Conservation (phyloP, 1,140 invertebrate species). For the Drosophila tristis region DNA sequence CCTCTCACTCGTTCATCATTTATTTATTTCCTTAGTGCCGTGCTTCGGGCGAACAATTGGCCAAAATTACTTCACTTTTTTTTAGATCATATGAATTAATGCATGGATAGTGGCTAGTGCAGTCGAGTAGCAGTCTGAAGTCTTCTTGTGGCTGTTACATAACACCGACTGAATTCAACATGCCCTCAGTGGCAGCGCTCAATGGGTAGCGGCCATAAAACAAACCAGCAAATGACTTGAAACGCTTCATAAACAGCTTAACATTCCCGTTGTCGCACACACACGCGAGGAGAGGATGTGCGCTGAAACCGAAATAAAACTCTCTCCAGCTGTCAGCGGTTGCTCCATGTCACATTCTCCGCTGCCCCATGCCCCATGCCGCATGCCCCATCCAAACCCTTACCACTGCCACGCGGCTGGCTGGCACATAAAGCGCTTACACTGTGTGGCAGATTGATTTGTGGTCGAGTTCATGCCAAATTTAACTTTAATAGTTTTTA, state of each 20-base stretch:
- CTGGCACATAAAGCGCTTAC: constrained; percentile 63
- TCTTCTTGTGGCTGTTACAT: too few species aligned
- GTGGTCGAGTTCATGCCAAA: constrained; percentile 81
- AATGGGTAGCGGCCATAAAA: constrained; percentile 12
- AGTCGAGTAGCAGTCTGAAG: too few species aligned
- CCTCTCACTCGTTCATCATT: too few species aligned
- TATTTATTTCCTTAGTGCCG: too few species aligned
- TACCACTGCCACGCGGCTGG: constrained; percentile 15
- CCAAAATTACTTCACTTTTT: too few species aligned
- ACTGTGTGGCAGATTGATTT: constrained; percentile 78
- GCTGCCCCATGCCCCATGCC: neutral
- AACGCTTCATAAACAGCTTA: constrained; percentile 78
- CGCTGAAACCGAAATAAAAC: constrained; percentile 59
- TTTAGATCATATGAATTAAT: too few species aligned
- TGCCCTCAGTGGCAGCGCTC: too few species aligned
- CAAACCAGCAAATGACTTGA: constrained; percentile 55
- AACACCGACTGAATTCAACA: neutral
- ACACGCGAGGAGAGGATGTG: constrained; percentile 25
- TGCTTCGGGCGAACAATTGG: too few species aligned
- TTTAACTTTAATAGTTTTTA: constrained; percentile 82
- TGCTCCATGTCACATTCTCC: neutral
- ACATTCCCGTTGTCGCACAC: constrained; percentile 69
- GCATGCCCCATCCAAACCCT: neutral
- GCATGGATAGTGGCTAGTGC: too few species aligned
- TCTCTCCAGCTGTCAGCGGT: constrained; percentile 42